Evolutionary conservation across 2,888 invertebrate genomes (phyloP).

Genomic region (Drosophila peninsularis): DNA sequence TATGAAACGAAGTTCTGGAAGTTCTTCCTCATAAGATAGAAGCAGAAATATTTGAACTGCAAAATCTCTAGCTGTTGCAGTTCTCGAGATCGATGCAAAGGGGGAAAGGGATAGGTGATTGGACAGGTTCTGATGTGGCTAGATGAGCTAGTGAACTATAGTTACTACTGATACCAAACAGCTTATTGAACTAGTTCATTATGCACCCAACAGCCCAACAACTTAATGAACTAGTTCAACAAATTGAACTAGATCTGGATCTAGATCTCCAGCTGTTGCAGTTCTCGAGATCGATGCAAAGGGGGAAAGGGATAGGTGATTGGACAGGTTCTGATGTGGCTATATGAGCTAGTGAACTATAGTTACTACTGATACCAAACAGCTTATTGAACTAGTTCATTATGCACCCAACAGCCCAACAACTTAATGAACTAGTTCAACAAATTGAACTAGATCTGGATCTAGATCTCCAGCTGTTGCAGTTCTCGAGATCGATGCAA

Average conservation of each 20-base stretch:
- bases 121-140: not conserved
- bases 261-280: not conserved
- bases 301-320: too few relatives aligned
- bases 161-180: not conserved
- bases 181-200: not conserved
- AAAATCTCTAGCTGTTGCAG: not conserved
- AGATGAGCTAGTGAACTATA: not conserved
- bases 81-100: not conserved
- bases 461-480: not conserved
- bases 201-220: too few relatives aligned
- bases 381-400: too few relatives aligned
- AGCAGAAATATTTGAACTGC: not conserved
- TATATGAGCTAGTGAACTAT: not conserved
- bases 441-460: not conserved
- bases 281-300: not conserved
- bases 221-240: not conserved
- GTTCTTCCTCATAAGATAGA: not conserved
- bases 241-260: not conserved
- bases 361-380: too few relatives aligned
- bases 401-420: too few relatives aligned
- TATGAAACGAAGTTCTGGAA: too few relatives aligned
- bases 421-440: too few relatives aligned
- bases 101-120: too few relatives aligned
- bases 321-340: not conserved
- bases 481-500: not conserved